Evolutionary conservation across 2,888 invertebrate genomes (phyloP).

Genomic region (Amphipoea lucens): DNA sequence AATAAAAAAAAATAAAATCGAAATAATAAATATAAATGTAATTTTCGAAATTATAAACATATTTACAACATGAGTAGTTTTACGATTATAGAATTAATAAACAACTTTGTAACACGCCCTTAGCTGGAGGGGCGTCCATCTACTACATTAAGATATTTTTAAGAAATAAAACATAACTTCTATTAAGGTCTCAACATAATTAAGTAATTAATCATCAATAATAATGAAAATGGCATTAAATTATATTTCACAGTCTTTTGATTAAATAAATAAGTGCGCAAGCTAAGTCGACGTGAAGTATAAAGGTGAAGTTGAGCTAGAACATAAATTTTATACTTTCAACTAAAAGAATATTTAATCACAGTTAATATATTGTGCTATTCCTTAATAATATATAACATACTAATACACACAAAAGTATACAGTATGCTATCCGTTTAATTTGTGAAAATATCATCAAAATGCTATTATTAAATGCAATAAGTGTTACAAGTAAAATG

Average conservation of each 20-base stretch:
- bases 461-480: slow-evolving; percentile 73
- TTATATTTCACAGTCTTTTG: slow-evolving; percentile 86
- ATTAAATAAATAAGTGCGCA: slow-evolving; percentile 81
- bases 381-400: slow-evolving; percentile 28
- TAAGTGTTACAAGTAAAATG: slow-evolving; percentile 53
- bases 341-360: slow-evolving; percentile 63
- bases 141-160: slow-evolving; percentile 66
- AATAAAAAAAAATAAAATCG: slow-evolving; percentile 77
- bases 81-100: slow-evolving; percentile 75
- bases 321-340: slow-evolving; percentile 38
- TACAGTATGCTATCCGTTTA: slow-evolving; percentile 24
- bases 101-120: slow-evolving; percentile 77
- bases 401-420: slow-evolving; percentile 25
- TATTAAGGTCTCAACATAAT: slow-evolving; percentile 72
- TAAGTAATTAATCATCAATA: slow-evolving; percentile 76
- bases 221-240: slow-evolving; percentile 84
- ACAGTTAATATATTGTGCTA: slow-evolving; percentile 64
- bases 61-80: slow-evolving; percentile 88
- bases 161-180: slow-evolving; percentile 73
- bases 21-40: slow-evolving; percentile 90
- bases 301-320: slow-evolving; percentile 47
- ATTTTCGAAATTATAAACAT: slow-evolving; percentile 85
- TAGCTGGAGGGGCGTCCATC: slow-evolving; percentile 66
- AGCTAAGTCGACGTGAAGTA: slow-evolving; percentile 66
- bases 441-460: slow-evolving; percentile 55